Evolutionary conservation across 2,113 vertebrate genomes (phyloP).

Genomic region (Petaurus breviceps): DNA sequence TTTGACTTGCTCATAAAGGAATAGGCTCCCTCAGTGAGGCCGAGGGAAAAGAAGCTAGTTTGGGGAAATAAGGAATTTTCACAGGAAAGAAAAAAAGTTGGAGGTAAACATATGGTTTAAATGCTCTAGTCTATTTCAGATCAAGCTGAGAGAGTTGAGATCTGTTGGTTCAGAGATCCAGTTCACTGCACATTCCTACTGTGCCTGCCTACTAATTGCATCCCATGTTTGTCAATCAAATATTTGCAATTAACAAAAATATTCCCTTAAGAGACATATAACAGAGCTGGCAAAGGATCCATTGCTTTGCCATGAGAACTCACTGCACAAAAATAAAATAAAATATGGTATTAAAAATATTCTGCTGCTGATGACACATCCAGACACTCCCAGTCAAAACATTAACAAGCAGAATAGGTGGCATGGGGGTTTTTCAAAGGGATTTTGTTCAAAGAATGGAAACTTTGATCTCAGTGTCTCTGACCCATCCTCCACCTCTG

Average conservation of each 20-base stretch:
- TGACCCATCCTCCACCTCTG: slow-evolving; percentile 87
- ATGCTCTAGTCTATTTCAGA: slow-evolving; percentile 89
- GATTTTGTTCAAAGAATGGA: slow-evolving; percentile 86
- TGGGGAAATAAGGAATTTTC: slow-evolving; percentile 85
- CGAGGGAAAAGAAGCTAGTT: slow-evolving; percentile 82
- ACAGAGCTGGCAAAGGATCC: slow-evolving; percentile 85
- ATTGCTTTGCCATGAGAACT: slow-evolving; percentile 81
- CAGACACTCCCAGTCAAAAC: slow-evolving; percentile 87
- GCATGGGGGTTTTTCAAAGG: slow-evolving; percentile 85
- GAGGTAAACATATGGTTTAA: slow-evolving; percentile 93
- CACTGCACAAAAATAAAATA: slow-evolving; percentile 70
- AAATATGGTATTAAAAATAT: slow-evolving; percentile 82
- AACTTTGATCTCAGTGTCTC: slow-evolving; percentile 88
- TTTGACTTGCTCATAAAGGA: slow-evolving; percentile 81
- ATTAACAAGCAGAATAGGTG: slow-evolving; percentile 87
- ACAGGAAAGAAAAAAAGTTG: slow-evolving; percentile 82
- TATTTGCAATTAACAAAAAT: slow-evolving; percentile 93
- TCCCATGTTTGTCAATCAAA: slow-evolving; percentile 96
- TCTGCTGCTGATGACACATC: slow-evolving; percentile 80
- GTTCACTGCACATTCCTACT: slow-evolving; percentile 93
- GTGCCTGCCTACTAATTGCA: slow-evolving; percentile 93
- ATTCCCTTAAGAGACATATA: slow-evolving; percentile 90
- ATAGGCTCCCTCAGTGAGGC: slow-evolving; percentile 81
- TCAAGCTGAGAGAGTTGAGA: slow-evolving; percentile 94
- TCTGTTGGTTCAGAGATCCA: slow-evolving; percentile 92